Base-by-base conservation (phyloP, 1,140 invertebrate genomes). In the Tyrophagus putrescentiae region DNA sequence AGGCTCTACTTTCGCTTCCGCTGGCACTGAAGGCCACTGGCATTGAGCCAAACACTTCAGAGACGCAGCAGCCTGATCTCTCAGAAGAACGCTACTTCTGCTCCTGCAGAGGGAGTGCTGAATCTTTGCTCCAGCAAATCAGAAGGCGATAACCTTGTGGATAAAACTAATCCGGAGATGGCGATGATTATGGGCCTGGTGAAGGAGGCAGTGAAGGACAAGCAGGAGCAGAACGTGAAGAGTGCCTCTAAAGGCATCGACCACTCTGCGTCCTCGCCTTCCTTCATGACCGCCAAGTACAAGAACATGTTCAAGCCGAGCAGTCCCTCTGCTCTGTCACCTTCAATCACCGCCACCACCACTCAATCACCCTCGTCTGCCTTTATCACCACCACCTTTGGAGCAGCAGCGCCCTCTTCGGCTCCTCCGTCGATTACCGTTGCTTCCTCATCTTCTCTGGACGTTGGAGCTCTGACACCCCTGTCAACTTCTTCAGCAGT, bases 261-360 rank as follows among this genome's bases (percentile, higher is more conserved):
- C 31, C 21, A 18, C 11, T n/a, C 53, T 41, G 45, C 57, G 29
- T 9, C 60, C 18, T 63, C 64, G 11, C 58, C 64, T 7, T 53
- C 41, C 16, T 39, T 57, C 7, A 52, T 65, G 5, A 65, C 64
- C 4, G 48, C 62, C 33, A 65, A 63, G 7, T 48, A 64, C 6
- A 65, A 65, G 28, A 65, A 65, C 25, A 32, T 65, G 18, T 57
- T 65, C 25, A 62, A 60, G 60, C 36, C 60, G 63, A 42, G 61
- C 65, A n/a, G n/a, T n/a, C n/a, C n/a, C n/a, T n/a, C n/a, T n/a
- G n/a, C n/a, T n/a, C n/a, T n/a, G n/a, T n/a, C n/a, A n/a, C n/a
- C n/a, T n/a, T n/a, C n/a, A n/a, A n/a, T n/a, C n/a, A n/a, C n/a
- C n/a, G n/a, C n/a, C n/a, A n/a, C n/a, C n/a, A n/a, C n/a, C n/a